phyloP scores from a whole-genome alignment of 2,113 vertebrate genomes.

The Hylia prasina region DNA sequence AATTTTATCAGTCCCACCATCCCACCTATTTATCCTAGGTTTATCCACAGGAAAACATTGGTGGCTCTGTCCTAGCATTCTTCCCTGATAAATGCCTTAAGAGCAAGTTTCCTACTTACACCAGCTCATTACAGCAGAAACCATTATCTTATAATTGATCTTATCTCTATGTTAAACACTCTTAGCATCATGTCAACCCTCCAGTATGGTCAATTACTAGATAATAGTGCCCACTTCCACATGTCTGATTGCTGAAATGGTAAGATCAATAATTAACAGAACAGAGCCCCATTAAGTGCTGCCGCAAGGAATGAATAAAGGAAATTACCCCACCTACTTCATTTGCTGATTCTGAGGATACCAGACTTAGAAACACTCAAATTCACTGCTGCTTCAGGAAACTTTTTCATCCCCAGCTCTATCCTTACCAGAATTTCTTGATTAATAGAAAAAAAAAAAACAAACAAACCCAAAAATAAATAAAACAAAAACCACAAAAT shows the following conservation, averaged over 20 bases:
- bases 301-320: not conserved
- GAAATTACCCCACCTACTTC: not conserved
- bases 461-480: not conserved
- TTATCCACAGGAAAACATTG: not conserved
- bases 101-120: not conserved
- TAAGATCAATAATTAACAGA: conserved; percentile 73
- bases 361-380: not conserved
- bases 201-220: conserved; percentile 69
- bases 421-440: not conserved
- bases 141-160: conserved; percentile 68
- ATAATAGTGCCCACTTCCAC: conserved; percentile 69
- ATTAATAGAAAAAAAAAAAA: not conserved
- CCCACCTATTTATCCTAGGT: not conserved
- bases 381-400: not conserved
- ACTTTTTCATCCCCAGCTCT: not conserved
- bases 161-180: conserved; percentile 70
- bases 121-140: conserved; percentile 44
- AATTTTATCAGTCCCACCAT: not conserved
- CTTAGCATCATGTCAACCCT: conserved; percentile 63
- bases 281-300: conserved; percentile 21
- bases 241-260: conserved; percentile 60
- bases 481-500: not conserved
- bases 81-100: conserved; percentile 9
- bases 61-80: not conserved
- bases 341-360: not conserved